Evolutionary conservation across 2,113 vertebrate genomes (phyloP).

Genomic region (Pedetes capensis): DNA sequence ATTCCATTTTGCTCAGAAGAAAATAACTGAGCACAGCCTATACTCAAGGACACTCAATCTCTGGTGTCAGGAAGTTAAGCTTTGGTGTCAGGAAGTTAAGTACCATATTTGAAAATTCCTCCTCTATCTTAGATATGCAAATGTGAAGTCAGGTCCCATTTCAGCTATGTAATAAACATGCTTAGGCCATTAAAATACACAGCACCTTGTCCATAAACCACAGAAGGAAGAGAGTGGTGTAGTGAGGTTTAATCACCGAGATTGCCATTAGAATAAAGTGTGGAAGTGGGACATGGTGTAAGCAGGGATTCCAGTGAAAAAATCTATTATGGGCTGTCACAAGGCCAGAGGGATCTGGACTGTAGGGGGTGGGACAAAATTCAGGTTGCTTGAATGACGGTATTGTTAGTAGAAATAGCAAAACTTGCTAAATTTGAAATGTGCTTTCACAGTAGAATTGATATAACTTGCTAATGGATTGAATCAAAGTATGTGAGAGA

Average conservation of each 20-base stretch:
- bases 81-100: accelerated
- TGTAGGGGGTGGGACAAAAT: not conserved
- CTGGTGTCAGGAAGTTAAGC: accelerated
- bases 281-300: not conserved
- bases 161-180: not conserved
- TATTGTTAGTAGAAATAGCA: not conserved
- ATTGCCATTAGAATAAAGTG: not conserved
- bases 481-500: not conserved
- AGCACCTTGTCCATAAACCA: no score
- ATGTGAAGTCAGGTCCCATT: not conserved
- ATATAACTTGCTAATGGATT: not conserved
- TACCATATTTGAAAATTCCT: not conserved
- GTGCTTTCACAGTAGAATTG: not conserved
- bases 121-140: not conserved
- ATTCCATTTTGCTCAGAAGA: not conserved
- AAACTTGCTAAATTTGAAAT: not conserved
- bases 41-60: not conserved
- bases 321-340: accelerated
- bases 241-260: not conserved
- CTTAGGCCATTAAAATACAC: no score
- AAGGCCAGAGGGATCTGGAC: no score
- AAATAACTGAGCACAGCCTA: not conserved
- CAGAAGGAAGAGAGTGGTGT: not conserved
- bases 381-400: not conserved
- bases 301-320: not conserved